Base-by-base conservation (phyloP, 2,113 vertebrate genomes). In the Mus pahari region DNA sequence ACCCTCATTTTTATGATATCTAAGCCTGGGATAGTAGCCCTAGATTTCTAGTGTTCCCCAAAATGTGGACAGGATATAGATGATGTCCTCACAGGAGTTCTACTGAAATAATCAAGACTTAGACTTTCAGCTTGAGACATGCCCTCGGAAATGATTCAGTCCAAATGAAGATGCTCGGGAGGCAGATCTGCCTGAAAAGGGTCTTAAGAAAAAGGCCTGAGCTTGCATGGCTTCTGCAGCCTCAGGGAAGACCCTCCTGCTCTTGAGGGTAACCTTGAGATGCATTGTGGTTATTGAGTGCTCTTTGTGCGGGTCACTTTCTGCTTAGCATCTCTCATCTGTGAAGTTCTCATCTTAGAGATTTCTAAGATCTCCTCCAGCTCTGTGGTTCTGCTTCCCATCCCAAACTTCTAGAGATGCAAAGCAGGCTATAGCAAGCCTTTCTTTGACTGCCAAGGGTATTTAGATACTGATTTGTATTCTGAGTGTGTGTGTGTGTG, bases 381-480 rank as follows among this genome's bases (percentile, higher is more conserved):
- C 33, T 95, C n/a, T 84, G n/a, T 28, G 55, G 2, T 73, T 94
- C 73, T 64, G 42, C 82, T 83, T 83, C 78, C 74, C 48, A 22
- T 82, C 58, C 86, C 82, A 75, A 10, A 74, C 70, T 71, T 92
- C 81, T 92, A 53, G 89, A 79, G 64, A 64, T 58, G 53, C 55
- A 75, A 50, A 71, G 8, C 70, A 73, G 36, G 78, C 92, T 89
- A 78, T 79, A 77, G 81, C 48, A 33, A 53, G 26, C 42, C 42
- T 95, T 87, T 58, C 90, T 84, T 92, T 79, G 79, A 31, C 89
- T 90, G 86, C 82, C 68, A 48, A 55, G 82, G 39, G 48, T 79
- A 42, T 96, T 95, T 92, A 55, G 87, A 66, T 93, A 39, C 90
- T 97, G 90, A 94, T 95, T 94, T 95, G 86, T 95, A 86, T 94